These are phyloP conservation scores for Knipowitschia caucasica DNA, from an alignment of 2,797 vertebrate genomes.

Conservation along the genomic window DNA sequence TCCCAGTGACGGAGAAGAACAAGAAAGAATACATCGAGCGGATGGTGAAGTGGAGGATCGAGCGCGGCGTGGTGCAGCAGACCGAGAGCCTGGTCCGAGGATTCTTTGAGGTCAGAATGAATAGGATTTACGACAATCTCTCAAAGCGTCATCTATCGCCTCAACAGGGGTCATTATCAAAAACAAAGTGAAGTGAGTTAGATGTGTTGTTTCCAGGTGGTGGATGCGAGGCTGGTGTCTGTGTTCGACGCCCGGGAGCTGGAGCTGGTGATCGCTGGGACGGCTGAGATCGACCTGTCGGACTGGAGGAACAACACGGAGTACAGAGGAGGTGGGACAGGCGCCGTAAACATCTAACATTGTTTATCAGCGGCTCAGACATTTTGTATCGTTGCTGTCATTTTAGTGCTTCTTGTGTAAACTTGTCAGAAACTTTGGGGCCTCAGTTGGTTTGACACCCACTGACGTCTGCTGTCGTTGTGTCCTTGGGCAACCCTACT, in stretches of 20 bases:
- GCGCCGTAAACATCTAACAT: too few species aligned
- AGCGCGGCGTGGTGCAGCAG: slow-evolving; percentile 89
- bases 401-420: too few species aligned
- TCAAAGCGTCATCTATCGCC: too few species aligned
- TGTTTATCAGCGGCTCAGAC: too few species aligned
- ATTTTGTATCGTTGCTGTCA: too few species aligned
- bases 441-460: too few species aligned
- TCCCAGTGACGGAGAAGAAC: slow-evolving; percentile 89
- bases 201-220: slow-evolving; percentile 82
- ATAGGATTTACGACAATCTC: too few species aligned
- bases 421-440: too few species aligned
- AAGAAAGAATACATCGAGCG: slow-evolving; percentile 94
- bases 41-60: slow-evolving; percentile 94
- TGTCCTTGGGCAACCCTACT: too few species aligned
- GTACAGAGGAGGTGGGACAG: slow-evolving; percentile 91
- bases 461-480: too few species aligned
- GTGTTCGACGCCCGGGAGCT: slow-evolving; percentile 94
- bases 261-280: slow-evolving; percentile 94
- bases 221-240: slow-evolving; percentile 90
- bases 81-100: slow-evolving; percentile 89
- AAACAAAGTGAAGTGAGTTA: too few species aligned
- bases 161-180: too few species aligned
- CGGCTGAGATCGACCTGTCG: slow-evolving; percentile 91
- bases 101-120: slow-evolving; percentile 83
- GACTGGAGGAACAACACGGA: slow-evolving; percentile 96